Conservation (phyloP, 2,888 invertebrate genomes). For the Sphinx pinastri region DNA sequence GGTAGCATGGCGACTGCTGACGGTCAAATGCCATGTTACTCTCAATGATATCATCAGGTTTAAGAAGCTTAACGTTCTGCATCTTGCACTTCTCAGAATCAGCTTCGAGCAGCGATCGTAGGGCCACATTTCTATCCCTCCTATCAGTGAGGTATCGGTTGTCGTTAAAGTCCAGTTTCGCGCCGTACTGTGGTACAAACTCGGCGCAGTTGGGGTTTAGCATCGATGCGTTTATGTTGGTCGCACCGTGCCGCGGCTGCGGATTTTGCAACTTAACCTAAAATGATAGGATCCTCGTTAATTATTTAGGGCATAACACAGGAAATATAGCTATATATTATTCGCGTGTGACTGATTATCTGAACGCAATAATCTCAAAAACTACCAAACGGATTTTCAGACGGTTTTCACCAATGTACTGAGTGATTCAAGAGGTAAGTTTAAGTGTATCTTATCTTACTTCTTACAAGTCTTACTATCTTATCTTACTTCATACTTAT, state of each 20-base stretch:
- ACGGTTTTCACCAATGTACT: too few relatives aligned
- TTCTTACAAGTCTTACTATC: too few relatives aligned
- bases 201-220: conserved; percentile 3
- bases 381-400: too few relatives aligned
- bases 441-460: too few relatives aligned
- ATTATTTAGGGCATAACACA: too few relatives aligned
- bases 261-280: neutral
- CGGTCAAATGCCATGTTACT: conserved; percentile 24
- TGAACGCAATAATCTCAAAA: too few relatives aligned
- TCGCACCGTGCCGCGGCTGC: neutral
- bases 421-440: too few relatives aligned
- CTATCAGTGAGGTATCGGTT: neutral
- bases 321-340: too few relatives aligned
- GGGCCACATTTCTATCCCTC: conserved; percentile 50
- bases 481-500: too few relatives aligned
- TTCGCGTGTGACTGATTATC: too few relatives aligned
- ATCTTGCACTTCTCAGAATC: conserved; percentile 26
- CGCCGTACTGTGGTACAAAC: neutral
- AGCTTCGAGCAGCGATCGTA: conserved; percentile 50
- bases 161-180: neutral
- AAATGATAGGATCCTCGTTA: neutral
- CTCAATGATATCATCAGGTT: conserved; percentile 46
- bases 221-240: neutral
- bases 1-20: conserved; percentile 31
- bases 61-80: conserved; percentile 36